Evolutionary conservation across 37 sponge, comb jelly and placozoan genomes (phyloP).

Genomic region (Chondrosia reniformis): DNA sequence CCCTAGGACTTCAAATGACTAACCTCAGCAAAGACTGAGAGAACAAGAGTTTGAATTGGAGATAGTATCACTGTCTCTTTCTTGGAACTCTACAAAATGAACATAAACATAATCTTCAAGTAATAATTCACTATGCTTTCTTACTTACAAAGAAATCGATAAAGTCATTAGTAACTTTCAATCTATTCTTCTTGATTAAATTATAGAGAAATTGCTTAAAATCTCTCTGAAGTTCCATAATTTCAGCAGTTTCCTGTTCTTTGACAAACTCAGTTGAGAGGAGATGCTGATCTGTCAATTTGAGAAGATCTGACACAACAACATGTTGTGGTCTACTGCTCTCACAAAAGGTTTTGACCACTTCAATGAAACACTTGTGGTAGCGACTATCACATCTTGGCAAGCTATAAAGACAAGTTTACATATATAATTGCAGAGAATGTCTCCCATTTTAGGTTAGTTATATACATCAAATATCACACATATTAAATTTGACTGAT

Average conservation of each 20-base stretch:
- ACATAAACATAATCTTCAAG: no score
- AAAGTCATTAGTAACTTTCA: not conserved
- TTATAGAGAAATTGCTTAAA: not conserved
- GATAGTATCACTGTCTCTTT: no score
- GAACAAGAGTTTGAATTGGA: no score
- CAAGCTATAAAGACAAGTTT: not conserved
- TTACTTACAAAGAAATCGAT: not conserved
- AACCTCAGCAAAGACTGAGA: no score
- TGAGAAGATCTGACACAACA: not conserved
- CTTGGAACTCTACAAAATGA: no score
- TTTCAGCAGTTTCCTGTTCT: constrained; percentile 14
- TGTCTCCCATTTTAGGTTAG: no score
- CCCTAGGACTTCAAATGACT: no score
- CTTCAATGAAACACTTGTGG: not conserved
- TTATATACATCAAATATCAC: not conserved
- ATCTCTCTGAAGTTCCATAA: constrained; percentile 3
- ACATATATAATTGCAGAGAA: not conserved
- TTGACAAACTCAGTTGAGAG: not conserved
- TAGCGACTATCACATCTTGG: not conserved
- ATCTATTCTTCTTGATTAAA: not conserved
- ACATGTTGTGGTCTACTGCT: no score
- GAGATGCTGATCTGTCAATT: not conserved
- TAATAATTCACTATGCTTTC: no score
- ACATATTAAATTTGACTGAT: not conserved
- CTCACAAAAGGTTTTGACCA: no score